Percentiles rank a stretch among this genome's conserved stretches.
These are phyloP conservation scores for Pyrochroa serraticornis DNA, from an alignment of 2,888 invertebrate species.

Conservation along the genomic window DNA sequence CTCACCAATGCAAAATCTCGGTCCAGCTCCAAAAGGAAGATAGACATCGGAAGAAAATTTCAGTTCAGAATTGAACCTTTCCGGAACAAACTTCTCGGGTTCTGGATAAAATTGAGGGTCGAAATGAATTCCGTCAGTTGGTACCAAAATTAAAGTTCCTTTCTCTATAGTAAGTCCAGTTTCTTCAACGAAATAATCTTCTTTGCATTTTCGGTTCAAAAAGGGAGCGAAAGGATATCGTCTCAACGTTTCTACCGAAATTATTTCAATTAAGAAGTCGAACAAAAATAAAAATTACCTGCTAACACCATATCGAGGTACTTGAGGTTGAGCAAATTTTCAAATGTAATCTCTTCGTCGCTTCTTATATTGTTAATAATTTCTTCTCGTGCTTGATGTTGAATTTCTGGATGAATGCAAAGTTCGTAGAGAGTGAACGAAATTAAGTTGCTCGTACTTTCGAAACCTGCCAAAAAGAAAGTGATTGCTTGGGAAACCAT, in stretches of 20 bases:
- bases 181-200: constrained; percentile 50
- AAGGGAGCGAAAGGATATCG: constrained; percentile 55
- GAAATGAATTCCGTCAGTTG: constrained; percentile 49
- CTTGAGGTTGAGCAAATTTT: constrained; percentile 59
- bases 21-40: constrained; percentile 54
- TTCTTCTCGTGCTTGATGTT: constrained; percentile 59
- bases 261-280: background rate
- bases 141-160: constrained; percentile 53
- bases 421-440: constrained; percentile 58
- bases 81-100: constrained; percentile 57
- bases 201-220: constrained; percentile 45
- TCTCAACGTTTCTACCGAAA: constrained; percentile 53
- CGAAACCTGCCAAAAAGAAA: constrained; percentile 62
- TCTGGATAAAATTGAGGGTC: constrained; percentile 55
- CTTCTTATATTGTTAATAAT: constrained; percentile 49
- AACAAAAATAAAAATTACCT: constrained; percentile 46
- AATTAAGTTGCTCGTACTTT: constrained; percentile 60
- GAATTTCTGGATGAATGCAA: constrained; percentile 56
- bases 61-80: constrained; percentile 52
- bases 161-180: constrained; percentile 53
- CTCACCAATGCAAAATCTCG: constrained; percentile 52
- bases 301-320: constrained; percentile 61
- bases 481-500: constrained; percentile 58
- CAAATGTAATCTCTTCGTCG: constrained; percentile 56
- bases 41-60: constrained; percentile 36